These are phyloP conservation scores for Eledone cirrhosa DNA, from an alignment of 2,888 invertebrate genomes.

Conservation along the genomic window DNA sequence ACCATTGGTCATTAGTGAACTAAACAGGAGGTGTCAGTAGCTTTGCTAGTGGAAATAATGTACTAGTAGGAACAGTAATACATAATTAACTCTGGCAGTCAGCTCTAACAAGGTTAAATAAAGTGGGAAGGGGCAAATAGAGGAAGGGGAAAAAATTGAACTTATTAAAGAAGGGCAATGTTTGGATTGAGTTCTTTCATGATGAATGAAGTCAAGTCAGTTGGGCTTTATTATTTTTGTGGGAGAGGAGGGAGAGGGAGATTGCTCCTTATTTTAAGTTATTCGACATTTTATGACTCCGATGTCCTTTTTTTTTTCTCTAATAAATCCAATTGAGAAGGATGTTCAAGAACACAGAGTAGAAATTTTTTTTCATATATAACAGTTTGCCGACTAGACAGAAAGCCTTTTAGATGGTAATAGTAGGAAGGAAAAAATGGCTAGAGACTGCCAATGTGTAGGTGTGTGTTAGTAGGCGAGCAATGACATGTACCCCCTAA, in stretches of 20 bases:
- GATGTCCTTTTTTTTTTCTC: no score
- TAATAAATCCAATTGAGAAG: no score
- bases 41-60: no score
- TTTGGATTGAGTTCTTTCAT: not conserved
- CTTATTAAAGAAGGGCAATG: not conserved
- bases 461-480: not conserved
- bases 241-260: not conserved
- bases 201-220: not conserved
- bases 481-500: not conserved
- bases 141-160: not conserved
- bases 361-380: no score
- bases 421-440: not conserved
- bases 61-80: no score
- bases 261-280: no score
- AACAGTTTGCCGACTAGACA: conserved; percentile 17
- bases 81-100: no score
- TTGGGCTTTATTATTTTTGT: not conserved
- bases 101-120: no score
- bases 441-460: conserved; percentile 12
- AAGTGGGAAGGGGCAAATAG: not conserved
- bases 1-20: no score
- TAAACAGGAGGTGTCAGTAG: no score
- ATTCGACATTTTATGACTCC: no score
- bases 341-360: no score
- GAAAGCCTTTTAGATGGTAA: conserved; percentile 16